Evolutionary conservation across 2,797 vertebrate genomes (phyloP).

Genomic region (Hybognathus amarus): DNA sequence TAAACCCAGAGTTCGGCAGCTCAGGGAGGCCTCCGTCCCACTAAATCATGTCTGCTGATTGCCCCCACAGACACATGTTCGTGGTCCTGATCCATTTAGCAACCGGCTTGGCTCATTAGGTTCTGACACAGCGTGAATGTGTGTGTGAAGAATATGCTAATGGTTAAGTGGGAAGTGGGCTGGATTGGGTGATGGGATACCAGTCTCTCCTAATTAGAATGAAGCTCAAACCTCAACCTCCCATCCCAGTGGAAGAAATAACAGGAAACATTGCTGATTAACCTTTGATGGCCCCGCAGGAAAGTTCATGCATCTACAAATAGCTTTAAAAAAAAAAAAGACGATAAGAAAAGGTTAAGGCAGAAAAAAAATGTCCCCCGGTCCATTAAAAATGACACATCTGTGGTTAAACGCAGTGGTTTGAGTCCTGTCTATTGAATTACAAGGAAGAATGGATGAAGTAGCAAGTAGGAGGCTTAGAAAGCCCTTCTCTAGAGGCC

Average conservation of each 20-base stretch:
- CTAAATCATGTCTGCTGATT: conserved; percentile 59
- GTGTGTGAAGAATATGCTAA: conserved; percentile 23
- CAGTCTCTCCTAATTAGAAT: conserved; percentile 72
- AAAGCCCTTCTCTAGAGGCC: conserved; percentile 65
- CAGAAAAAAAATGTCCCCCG: conserved; percentile 60
- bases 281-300: conserved; percentile 26
- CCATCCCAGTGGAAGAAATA: conserved; percentile 43
- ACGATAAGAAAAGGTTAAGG: conserved; percentile 37
- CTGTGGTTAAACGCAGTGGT: conserved; percentile 33
- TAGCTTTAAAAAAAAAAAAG: conserved; percentile 12
- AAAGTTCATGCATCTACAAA: conserved; percentile 7
- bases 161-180: conserved; percentile 25
- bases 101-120: conserved; percentile 54
- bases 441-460: conserved; percentile 43
- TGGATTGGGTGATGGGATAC: conserved; percentile 12
- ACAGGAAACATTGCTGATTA: conserved; percentile 35
- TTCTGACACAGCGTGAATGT: conserved; percentile 32
- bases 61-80: conserved; percentile 51
- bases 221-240: conserved; percentile 61
- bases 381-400: conserved; percentile 56
- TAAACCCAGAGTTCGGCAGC: conserved; percentile 17
- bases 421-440: conserved; percentile 50
- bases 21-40: conserved; percentile 26
- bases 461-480: conserved; percentile 53
- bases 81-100: conserved; percentile 65